Evolutionary conservation across 2,797 vertebrate genomes (phyloP).

Genomic region (Nasua narica): DNA sequence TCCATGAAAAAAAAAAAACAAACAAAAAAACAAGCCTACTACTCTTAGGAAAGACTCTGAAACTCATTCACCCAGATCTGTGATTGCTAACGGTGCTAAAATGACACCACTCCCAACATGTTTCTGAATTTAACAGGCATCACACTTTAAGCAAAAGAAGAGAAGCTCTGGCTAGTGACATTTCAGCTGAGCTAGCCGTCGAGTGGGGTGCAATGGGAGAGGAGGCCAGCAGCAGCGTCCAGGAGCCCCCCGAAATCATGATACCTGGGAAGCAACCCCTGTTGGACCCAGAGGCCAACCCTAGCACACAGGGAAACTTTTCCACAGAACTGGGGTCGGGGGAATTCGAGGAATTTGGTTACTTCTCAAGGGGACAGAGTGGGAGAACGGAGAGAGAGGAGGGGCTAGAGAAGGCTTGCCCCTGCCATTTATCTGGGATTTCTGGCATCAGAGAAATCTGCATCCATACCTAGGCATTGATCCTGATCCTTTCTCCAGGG

Average conservation of each 20-base stretch:
- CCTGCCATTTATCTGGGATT: background rate
- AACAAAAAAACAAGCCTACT: background rate
- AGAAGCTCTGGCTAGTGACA: background rate
- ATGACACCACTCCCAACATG: background rate
- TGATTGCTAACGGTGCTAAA: background rate
- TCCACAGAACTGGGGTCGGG: background rate
- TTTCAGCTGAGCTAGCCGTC: background rate
- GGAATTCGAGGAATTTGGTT: background rate
- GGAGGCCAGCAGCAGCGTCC: background rate
- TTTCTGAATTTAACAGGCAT: background rate
- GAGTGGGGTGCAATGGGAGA: background rate
- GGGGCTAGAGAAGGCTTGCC: background rate
- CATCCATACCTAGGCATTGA: background rate
- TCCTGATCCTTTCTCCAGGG: background rate
- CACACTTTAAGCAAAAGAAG: background rate
- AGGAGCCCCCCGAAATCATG: background rate
- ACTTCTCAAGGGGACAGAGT: background rate
- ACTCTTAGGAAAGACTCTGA: background rate
- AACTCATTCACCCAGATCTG: background rate
- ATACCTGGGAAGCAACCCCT: background rate
- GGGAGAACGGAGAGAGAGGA: background rate
- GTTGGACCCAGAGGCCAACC: background rate
- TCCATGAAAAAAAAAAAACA: background rate
- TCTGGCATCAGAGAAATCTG: background rate
- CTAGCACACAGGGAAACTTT: background rate